Evolutionary conservation across 1,140 invertebrate genomes (phyloP).

Genomic region (Varroa destructor): DNA sequence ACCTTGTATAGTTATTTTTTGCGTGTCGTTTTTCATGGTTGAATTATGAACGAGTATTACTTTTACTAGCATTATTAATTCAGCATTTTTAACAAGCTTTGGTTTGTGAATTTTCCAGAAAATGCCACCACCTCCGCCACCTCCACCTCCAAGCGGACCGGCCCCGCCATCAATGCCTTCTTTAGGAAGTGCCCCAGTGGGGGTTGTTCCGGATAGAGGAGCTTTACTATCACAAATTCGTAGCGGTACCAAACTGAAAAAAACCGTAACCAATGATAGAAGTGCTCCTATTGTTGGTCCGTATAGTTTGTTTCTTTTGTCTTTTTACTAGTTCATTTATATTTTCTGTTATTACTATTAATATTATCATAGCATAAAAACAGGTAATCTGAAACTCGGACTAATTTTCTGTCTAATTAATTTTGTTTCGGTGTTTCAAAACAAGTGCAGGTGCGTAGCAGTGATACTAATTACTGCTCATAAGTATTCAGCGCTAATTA

Average conservation of each 20-base stretch:
- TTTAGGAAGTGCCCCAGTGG: conserved; percentile 32
- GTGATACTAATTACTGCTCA: no score
- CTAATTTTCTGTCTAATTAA: no score
- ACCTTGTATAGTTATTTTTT: no score
- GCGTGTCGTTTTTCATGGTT: no score
- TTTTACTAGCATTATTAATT: no score
- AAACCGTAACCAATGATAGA: conserved; percentile 72
- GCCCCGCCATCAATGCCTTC: conserved; percentile 4
- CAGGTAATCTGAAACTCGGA: not conserved
- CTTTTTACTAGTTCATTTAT: conserved; percentile 27
- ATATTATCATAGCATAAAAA: conserved; percentile 10
- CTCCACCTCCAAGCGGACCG: conserved; percentile 20
- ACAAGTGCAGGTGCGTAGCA: no score
- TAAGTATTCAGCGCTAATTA: no score
- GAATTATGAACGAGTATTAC: no score
- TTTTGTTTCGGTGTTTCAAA: no score
- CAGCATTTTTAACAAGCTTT: no score
- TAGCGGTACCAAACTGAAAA: conserved; percentile 63
- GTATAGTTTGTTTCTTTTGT: conserved; percentile 31
- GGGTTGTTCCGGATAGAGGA: conserved; percentile 48
- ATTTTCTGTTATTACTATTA: not conserved
- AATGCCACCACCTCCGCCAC: conserved; percentile 24
- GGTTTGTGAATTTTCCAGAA: no score
- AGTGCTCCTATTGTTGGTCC: conserved; percentile 63
- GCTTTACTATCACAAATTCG: conserved; percentile 65